phyloP scores from a whole-genome alignment of 2,113 vertebrate species.

The Salvelinus namaycush region DNA sequence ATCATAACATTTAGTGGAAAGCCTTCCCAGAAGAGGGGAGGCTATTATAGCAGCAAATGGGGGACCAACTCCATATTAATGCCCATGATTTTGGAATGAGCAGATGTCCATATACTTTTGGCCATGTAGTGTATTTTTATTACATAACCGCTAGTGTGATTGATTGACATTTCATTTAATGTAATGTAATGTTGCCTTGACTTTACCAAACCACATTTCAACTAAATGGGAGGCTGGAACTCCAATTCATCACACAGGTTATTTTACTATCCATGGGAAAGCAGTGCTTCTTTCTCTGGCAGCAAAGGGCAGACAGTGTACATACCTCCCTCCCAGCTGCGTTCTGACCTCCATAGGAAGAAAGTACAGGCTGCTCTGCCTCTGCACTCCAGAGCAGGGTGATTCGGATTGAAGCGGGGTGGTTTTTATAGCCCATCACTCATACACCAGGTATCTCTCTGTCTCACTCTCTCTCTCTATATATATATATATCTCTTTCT shows the following conservation, averaged over 20 bases:
- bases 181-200: too few species aligned
- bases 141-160: too few species aligned
- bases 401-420: neutral
- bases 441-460: slow-evolving; percentile 15
- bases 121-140: too few species aligned
- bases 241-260: neutral
- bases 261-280: neutral
- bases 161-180: too few species aligned
- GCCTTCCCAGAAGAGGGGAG: too few species aligned
- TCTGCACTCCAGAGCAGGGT: neutral
- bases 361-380: neutral
- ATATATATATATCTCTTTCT: neutral
- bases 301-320: neutral
- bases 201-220: neutral
- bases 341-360: slow-evolving; percentile 13
- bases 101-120: too few species aligned
- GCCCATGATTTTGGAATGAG: too few species aligned
- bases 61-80: too few species aligned
- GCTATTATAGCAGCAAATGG: too few species aligned
- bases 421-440: slow-evolving; percentile 20
- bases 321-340: neutral
- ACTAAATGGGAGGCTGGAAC: neutral
- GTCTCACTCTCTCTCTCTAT: slow-evolving; percentile 10
- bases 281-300: neutral
- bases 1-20: too few species aligned